phyloP scores from a whole-genome alignment of 2,888 invertebrate genomes.

The Eurytoma adleriae region DNA sequence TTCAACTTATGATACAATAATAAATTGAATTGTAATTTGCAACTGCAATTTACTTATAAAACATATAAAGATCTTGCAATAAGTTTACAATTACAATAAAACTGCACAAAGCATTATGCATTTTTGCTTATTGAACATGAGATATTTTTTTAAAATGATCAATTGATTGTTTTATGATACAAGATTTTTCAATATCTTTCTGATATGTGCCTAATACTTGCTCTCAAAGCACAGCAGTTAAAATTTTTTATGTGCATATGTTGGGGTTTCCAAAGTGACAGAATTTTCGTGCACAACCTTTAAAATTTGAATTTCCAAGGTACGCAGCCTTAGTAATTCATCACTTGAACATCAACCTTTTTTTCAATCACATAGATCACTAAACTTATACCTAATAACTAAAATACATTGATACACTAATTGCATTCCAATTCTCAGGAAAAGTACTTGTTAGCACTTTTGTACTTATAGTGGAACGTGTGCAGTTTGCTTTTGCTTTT shows the following conservation, averaged over 20 bases:
- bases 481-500: constrained; percentile 59
- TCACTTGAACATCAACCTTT: constrained; percentile 51
- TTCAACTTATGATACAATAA: too few relatives aligned
- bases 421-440: constrained; percentile 51
- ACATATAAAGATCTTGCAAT: constrained; percentile 34
- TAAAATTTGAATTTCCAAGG: constrained; percentile 51
- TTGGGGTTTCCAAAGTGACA: constrained; percentile 29
- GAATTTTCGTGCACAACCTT: constrained; percentile 56
- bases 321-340: constrained; percentile 55
- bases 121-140: constrained; percentile 52
- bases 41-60: constrained; percentile 50
- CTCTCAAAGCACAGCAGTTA: constrained; percentile 60
- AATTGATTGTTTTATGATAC: constrained; percentile 52
- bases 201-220: constrained; percentile 67
- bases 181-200: constrained; percentile 46
- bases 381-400: constrained; percentile 53
- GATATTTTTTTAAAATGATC: constrained; percentile 31
- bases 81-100: constrained; percentile 35
- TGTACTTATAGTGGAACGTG: constrained; percentile 68
- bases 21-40: neutral
- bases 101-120: constrained; percentile 48
- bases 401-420: constrained; percentile 51
- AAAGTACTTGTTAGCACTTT: constrained; percentile 60
- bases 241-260: constrained; percentile 37
- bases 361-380: constrained; percentile 54